These are phyloP conservation scores for Pegoplata infirma DNA, from an alignment of 2,888 invertebrate species.

Conservation along the genomic window DNA sequence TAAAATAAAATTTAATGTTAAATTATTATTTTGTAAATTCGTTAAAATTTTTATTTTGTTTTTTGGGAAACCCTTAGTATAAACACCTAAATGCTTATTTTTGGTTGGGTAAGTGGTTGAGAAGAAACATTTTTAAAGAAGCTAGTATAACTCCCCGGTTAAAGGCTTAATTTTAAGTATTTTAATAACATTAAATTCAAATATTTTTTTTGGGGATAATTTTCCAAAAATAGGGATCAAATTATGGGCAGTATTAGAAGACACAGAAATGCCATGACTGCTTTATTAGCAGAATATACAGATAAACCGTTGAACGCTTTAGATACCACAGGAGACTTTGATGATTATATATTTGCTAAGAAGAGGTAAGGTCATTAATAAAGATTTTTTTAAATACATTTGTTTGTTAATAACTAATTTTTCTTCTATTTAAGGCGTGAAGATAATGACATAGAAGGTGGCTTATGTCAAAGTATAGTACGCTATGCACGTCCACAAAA, in stretches of 20 bases:
- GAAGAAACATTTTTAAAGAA: no score
- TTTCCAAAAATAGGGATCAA: constrained; percentile 80
- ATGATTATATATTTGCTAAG: constrained; percentile 72
- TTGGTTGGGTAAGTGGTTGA: constrained; percentile 26
- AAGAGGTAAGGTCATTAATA: constrained; percentile 69
- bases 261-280: constrained; percentile 84
- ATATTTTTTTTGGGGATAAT: constrained; percentile 11
- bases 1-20: constrained; percentile 23
- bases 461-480: constrained; percentile 88
- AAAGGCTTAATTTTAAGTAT: constrained; percentile 11
- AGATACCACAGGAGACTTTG: constrained; percentile 76
- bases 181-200: not conserved
- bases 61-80: not conserved
- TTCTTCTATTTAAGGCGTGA: constrained; percentile 82
- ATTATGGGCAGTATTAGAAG: constrained; percentile 83
- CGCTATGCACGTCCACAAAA: constrained; percentile 89
- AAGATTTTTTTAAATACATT: no score
- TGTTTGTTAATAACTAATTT: no score
- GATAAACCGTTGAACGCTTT: constrained; percentile 78
- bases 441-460: constrained; percentile 82
- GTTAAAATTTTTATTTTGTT: not conserved
- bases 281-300: constrained; percentile 85
- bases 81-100: constrained; percentile 15
- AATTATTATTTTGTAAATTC: constrained; percentile 18
- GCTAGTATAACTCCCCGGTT: constrained; percentile 13